Percentiles rank a stretch among this genome's conserved stretches.
These are phyloP conservation scores for Dinocampus coccinellae DNA, from an alignment of 2,888 invertebrate species.

Conservation along the genomic window DNA sequence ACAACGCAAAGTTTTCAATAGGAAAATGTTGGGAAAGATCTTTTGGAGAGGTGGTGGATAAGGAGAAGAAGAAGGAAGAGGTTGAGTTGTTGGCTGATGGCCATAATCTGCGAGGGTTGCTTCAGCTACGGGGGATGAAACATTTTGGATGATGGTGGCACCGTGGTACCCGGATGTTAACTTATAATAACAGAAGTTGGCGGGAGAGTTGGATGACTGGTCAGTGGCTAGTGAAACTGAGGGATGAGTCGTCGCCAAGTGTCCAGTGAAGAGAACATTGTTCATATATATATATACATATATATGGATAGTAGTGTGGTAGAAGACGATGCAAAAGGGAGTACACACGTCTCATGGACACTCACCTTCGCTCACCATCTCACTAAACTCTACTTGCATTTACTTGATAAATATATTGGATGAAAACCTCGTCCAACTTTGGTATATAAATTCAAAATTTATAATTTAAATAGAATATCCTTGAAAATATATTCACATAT, in stretches of 20 bases:
- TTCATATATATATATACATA: neutral
- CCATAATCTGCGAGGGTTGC: conserved; percentile 64
- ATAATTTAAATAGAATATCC: conserved; percentile 53
- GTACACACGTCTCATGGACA: conserved; percentile 46
- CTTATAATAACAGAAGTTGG: conserved; percentile 70
- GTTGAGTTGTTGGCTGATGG: conserved; percentile 64
- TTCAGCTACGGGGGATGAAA: conserved; percentile 35
- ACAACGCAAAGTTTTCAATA: conserved; percentile 39
- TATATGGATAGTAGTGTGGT: neutral
- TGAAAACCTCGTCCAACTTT: conserved; percentile 55
- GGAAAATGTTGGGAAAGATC: conserved; percentile 61
- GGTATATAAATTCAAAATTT: conserved; percentile 56
- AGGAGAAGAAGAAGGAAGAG: conserved; percentile 4
- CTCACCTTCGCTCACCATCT: conserved; percentile 31
- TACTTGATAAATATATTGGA: conserved; percentile 14
- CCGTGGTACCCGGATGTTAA: conserved; percentile 58
- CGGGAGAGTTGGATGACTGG: conserved; percentile 66
- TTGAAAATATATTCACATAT: neutral
- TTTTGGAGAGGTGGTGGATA: conserved; percentile 30
- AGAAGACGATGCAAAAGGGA: conserved; percentile 55
- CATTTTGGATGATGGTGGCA: conserved; percentile 27
- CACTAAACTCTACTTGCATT: conserved; percentile 48
- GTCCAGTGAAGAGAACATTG: conserved; percentile 60
- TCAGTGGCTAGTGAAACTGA: conserved; percentile 58
- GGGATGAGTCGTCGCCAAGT: conserved; percentile 68